These are phyloP conservation scores for Loris lydekkerianus DNA, from an alignment of 2,797 vertebrate genomes.

Conservation along the genomic window DNA sequence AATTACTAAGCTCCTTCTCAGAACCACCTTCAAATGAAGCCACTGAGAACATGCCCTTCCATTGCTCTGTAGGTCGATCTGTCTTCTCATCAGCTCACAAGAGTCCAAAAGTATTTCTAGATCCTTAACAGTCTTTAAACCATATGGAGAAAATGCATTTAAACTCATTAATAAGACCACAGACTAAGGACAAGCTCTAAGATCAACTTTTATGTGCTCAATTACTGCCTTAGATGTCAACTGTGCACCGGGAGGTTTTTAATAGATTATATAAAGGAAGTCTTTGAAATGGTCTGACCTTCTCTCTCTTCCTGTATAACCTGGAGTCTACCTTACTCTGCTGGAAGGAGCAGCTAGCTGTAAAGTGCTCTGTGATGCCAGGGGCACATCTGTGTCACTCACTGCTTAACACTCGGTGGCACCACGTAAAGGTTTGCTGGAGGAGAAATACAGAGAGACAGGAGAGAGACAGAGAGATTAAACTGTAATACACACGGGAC, in stretches of 20 bases:
- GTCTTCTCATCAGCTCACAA: conserved; percentile 61
- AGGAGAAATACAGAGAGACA: background rate
- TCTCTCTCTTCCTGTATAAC: conserved; percentile 58
- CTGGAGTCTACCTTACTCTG: background rate
- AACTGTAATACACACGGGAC: background rate
- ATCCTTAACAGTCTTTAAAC: conserved; percentile 63
- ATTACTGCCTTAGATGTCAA: conserved; percentile 59
- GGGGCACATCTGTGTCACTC: background rate
- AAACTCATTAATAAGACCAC: conserved; percentile 74
- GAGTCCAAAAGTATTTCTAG: conserved; percentile 65
- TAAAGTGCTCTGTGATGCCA: background rate
- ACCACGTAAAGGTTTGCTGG: conserved; percentile 7
- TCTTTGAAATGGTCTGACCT: conserved; percentile 70
- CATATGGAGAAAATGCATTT: conserved; percentile 56
- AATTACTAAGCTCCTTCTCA: conserved; percentile 41
- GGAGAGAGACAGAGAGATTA: background rate
- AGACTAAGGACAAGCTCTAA: conserved; percentile 60
- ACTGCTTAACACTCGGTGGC: background rate
- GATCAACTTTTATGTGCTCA: conserved; percentile 61
- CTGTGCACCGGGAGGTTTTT: conserved; percentile 58
- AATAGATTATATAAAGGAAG: conserved; percentile 55
- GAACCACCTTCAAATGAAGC: conserved; percentile 66
- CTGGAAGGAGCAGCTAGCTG: conserved; percentile 14
- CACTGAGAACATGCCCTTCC: conserved; percentile 33
- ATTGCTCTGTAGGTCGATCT: conserved; percentile 61